Percentiles rank a stretch among this genome's conserved stretches.
These are phyloP conservation scores for Myotis vivesi DNA, from an alignment of 2,797 vertebrate species.

Conservation along the genomic window DNA sequence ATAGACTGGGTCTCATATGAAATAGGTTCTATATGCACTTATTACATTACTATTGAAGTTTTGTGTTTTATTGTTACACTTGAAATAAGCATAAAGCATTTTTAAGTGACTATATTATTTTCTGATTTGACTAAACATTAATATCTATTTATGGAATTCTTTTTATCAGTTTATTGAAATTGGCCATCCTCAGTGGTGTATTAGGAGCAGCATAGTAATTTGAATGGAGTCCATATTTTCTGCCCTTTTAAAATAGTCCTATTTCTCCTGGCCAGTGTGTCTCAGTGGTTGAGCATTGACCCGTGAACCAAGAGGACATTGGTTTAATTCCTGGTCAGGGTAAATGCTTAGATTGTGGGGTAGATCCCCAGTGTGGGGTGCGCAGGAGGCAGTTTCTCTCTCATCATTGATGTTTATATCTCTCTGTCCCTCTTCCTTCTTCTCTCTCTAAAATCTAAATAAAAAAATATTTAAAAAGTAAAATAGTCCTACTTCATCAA, in stretches of 20 bases:
- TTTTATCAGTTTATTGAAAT: neutral
- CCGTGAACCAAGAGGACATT: too few relatives aligned
- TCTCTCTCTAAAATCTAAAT: too few relatives aligned
- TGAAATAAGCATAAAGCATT: neutral
- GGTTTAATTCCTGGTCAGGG: too few relatives aligned
- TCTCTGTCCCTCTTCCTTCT: too few relatives aligned
- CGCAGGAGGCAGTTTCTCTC: too few relatives aligned
- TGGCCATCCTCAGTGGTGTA: neutral
- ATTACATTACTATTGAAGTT: neutral
- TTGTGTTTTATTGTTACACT: neutral
- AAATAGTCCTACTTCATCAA: neutral
- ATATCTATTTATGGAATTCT: neutral
- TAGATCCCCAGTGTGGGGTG: too few relatives aligned
- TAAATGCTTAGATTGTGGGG: too few relatives aligned
- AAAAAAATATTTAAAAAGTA: neutral
- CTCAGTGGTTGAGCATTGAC: too few relatives aligned
- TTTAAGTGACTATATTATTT: neutral
- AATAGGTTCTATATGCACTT: neutral
- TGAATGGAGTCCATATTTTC: neutral
- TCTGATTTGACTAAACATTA: neutral
- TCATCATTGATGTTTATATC: too few relatives aligned
- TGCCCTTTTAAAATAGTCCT: neutral
- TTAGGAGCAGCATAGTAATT: neutral
- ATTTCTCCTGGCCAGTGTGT: too few relatives aligned
- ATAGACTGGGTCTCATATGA: neutral